A percentile compares a stretch with the other conserved stretches of the same genome.
Conservation (phyloP, 2,113 vertebrate species). For the Xyliphius kryptos region DNA sequence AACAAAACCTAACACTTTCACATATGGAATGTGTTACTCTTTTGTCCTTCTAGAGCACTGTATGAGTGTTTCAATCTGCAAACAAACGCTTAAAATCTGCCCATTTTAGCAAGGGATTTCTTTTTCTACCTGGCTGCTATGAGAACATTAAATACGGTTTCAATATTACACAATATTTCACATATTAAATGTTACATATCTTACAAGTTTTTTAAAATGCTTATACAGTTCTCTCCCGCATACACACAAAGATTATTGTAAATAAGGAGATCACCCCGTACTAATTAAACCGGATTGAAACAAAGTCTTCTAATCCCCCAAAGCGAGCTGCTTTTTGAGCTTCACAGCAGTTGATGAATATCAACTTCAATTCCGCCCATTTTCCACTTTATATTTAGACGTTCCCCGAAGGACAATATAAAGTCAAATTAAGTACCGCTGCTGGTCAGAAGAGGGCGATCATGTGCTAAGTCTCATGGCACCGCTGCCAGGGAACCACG, state of each 20-base stretch:
- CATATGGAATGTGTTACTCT: no score
- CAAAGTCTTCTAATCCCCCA: conserved; percentile 21
- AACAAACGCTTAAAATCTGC: no score
- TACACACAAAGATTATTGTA: conserved; percentile 8
- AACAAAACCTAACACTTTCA: no score
- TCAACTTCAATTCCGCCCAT: conserved; percentile 21
- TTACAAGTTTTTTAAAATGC: no score
- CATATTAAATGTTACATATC: no score
- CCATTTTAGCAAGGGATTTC: no score
- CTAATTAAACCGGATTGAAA: conserved; percentile 27
- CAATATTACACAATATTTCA: no score
- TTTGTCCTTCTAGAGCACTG: no score
- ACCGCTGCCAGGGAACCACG: neutral
- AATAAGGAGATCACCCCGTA: conserved; percentile 26
- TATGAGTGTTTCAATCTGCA: no score
- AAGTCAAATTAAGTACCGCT: conserved; percentile 15
- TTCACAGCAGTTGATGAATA: conserved; percentile 16
- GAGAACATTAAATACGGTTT: no score
- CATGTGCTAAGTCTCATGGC: conserved; percentile 25
- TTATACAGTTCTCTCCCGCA: no score
- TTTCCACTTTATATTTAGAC: conserved; percentile 18
- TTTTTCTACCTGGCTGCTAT: no score
- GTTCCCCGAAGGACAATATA: conserved; percentile 3
- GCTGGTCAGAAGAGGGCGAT: conserved; percentile 44
- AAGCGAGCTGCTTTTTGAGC: conserved; percentile 15